Base-by-base conservation (phyloP, 2,797 vertebrate species). In the Trichosurus vulpecula region DNA sequence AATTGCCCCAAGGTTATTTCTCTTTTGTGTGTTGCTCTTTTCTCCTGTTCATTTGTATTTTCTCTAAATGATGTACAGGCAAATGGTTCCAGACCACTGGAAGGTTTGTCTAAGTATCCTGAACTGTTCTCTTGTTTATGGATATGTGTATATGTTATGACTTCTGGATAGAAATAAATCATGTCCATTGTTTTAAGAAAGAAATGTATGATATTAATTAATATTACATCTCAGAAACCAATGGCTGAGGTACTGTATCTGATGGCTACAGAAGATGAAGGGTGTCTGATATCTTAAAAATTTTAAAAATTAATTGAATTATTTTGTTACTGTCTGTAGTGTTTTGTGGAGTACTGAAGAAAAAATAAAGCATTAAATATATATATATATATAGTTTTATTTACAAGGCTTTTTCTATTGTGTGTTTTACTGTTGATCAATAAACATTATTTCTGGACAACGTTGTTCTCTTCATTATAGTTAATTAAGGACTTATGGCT, bases 291-390 rank as follows among this genome's bases (percentile, higher is more conserved):
- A 95, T 98, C 53, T 97, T 98, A 98, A 95, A 98, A 96, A 97
- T 98, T 99, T 99, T 99, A 98, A 98, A 98, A 98, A 98, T 98
- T 98, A 98, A 97, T 97, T 98, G 98, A 98, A 98, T 98, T 99
- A 99, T 99, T 99, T 99, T 99, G 98, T 99, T 99, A 99, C 98
- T 98, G 98, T 99, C 98, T 99, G 98, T 99, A 98, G 98, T 98
- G 99, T 94, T 98, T 98, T 98, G 99, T 99, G 99, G 97, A 98
- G 98, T 99, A 98, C 94, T 95, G 0, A 98, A 99, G 98, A 98
- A 98, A 98, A 98, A 98, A 99, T 99, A 98, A 99, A 99, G 98
- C 99, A 99, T 99, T 98, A 98, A 98, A 98, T 98, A 98, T 98
- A 97, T 96, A 97, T 61, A n/a, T n/a, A 66, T 61, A 98, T 98